Conservation (phyloP, 1,140 invertebrate genomes). For the Lordiphosa stackelbergi region DNA sequence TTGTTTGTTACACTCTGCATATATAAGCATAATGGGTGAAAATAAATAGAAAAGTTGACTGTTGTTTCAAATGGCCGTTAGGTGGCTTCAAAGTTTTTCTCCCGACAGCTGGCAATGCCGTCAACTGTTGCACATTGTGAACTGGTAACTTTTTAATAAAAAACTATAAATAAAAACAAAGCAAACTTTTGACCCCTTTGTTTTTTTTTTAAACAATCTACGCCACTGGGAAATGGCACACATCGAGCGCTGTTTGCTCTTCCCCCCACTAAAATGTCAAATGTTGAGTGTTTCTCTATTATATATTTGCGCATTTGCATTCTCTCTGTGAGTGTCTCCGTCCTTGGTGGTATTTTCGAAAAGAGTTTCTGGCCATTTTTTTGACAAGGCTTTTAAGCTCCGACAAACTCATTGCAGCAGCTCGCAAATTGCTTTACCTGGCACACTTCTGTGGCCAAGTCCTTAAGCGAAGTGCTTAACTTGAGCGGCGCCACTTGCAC, state of each 20-base stretch:
- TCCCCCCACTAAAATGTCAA: constrained; percentile 35
- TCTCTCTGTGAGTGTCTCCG: constrained; percentile 14
- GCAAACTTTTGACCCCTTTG: constrained; percentile 24
- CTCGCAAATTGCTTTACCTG: constrained; percentile 44
- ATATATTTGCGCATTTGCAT: constrained; percentile 46
- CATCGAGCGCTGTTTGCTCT: constrained; percentile 1
- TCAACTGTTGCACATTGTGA: constrained; percentile 6
- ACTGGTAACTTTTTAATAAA: constrained; percentile 7
- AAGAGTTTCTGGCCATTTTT: neutral
- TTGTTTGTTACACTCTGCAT: constrained; percentile 29
- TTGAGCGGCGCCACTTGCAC: constrained; percentile 24
- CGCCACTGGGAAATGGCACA: constrained; percentile 13
- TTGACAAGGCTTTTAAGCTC: constrained; percentile 46
- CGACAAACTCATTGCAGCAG: constrained; percentile 34
- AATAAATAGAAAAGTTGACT: constrained; percentile 7
- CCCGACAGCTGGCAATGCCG: neutral
- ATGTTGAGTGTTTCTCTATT: constrained; percentile 26
- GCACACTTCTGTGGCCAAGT: constrained; percentile 32
- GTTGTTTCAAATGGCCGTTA: neutral
- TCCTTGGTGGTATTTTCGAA: neutral
- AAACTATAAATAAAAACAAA: constrained; percentile 22
- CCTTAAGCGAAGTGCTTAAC: constrained; percentile 22
- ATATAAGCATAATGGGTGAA: constrained; percentile 9
- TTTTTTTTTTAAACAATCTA: constrained; percentile 36
- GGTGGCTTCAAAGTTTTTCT: neutral